These are phyloP conservation scores for Ciconia nigra DNA, from an alignment of 2,797 vertebrate genomes.

Conservation along the genomic window DNA sequence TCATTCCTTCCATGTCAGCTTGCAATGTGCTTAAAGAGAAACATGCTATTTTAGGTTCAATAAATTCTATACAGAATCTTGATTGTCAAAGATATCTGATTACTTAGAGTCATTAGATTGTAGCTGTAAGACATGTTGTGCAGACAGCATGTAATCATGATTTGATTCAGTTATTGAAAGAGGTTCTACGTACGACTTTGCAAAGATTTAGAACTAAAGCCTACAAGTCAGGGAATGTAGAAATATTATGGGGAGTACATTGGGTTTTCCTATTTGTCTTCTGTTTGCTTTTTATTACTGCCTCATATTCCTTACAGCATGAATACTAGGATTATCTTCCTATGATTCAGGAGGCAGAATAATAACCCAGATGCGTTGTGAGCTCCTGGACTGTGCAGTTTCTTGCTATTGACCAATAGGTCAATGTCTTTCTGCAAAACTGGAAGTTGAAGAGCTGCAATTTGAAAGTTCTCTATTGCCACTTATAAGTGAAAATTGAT, in stretches of 20 bases:
- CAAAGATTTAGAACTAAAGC: neutral
- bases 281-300: neutral
- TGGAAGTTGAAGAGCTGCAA: neutral
- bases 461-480: neutral
- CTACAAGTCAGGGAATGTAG: neutral
- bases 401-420: neutral
- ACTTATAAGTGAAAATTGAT: neutral
- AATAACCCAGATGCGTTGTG: neutral
- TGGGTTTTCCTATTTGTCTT: neutral
- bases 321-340: neutral
- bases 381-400: neutral
- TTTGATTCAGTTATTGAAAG: neutral
- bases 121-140: neutral
- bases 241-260: neutral
- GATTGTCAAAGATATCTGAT: neutral
- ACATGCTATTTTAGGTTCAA: neutral
- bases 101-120: neutral
- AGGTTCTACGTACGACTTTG: neutral
- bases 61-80: neutral
- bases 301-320: neutral
- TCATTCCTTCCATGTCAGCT: neutral
- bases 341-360: neutral
- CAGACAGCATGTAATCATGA: neutral
- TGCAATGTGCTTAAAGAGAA: neutral
- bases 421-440: neutral